phyloP scores from a whole-genome alignment of 23 tunicate species.

The Trididemnum miniatum region DNA sequence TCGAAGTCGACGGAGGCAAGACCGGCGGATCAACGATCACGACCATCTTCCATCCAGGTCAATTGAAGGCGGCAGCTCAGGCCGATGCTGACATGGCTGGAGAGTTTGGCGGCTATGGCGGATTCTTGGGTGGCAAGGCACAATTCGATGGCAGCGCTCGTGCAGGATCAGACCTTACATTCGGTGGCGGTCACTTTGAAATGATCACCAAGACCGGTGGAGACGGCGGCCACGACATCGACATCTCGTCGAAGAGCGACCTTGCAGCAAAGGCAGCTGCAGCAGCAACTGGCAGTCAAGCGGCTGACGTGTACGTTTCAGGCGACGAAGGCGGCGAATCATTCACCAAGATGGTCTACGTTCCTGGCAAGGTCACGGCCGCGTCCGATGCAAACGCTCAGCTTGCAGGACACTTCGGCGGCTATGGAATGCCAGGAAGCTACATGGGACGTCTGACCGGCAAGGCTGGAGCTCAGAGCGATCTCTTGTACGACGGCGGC shows the following conservation, averaged over 20 bases:
- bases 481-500: not conserved
- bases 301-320: not conserved
- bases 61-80: not conserved
- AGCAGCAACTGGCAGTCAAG: not conserved
- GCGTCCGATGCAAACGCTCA: not conserved
- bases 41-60: not conserved
- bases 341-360: not conserved
- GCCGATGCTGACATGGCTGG: not conserved
- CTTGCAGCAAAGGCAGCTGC: not conserved
- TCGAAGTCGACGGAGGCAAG: not conserved
- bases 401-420: not conserved
- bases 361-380: not conserved
- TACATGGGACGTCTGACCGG: not conserved
- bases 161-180: not conserved
- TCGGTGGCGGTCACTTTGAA: not conserved
- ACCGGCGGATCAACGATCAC: not conserved
- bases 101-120: not conserved
- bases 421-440: not conserved
- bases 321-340: not conserved
- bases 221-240: not conserved
- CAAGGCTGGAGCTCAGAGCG: not conserved
- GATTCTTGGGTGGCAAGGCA: not conserved
- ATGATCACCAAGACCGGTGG: not conserved
- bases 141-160: not conserved
- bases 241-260: not conserved